Evolutionary conservation across 2,113 vertebrate species (phyloP), one percentile per base, ranked within the genome.

Genomic region (Hydrolagus affinis): DNA sequence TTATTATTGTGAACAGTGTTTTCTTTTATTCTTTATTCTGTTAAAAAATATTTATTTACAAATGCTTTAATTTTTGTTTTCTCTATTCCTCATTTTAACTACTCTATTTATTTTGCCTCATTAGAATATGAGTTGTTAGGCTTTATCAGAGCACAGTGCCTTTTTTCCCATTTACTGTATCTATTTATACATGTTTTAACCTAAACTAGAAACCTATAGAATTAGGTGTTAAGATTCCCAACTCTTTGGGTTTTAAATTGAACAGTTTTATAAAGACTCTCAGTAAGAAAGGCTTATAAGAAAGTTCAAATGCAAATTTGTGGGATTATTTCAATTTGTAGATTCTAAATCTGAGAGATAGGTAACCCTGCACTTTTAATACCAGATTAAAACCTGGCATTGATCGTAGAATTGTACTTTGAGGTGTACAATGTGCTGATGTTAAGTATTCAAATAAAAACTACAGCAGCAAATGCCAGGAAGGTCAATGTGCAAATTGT

Each of bases 151-250:
- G n/a, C 56, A 60, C 57, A 60, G 9, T 75, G 73, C 4, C 44
- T 44, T 44, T 75, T 75, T 75, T 75, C 17, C 32, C 73, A 56
- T 75, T 56, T 56, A 32, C 72, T n/a, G n/a, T n/a, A n/a, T n/a
- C 72, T 44, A 14, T 19, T 7, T 75, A 57, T 19, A 56, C 30
- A 56, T 30, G 17, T 57, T 75, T 75, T 75, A 8, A 15, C 73
- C 19, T 75, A 56, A 75, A 57, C 56, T 56, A 75, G 56, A 75
- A 8, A 30, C 19, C 32, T 21, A 21, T 57, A 75, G 32, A 74
- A 74, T 44, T 74, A 17, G 14, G 11, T 56, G 44, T n/a, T 6
- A 44, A 44, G 44, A 44, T 44, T 44, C 1, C 44, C 44, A 44
- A 3, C 44, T 6, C 44, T 44, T 44, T 60, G n/a, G 4, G 14